Percentiles rank a stretch among this genome's conserved stretches.
phyloP scores from a whole-genome alignment of 2,113 vertebrate genomes.

The Gasterosteus nipponicus region DNA sequence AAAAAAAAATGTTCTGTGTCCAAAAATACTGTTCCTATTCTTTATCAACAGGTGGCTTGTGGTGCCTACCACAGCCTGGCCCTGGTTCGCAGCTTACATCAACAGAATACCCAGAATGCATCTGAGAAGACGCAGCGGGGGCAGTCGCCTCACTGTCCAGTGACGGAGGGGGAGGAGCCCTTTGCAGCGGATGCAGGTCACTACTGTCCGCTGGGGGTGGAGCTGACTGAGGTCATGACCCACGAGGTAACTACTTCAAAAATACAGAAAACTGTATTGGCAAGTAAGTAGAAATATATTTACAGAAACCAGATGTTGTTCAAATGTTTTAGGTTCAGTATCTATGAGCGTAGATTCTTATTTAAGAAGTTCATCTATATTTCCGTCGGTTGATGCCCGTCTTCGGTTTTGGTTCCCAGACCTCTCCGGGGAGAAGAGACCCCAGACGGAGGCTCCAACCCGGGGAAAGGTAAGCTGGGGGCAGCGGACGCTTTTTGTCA shows the following conservation, averaged over 20 bases:
- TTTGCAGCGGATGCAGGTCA: constrained; percentile 89
- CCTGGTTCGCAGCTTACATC: constrained; percentile 86
- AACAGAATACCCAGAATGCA: constrained; percentile 79
- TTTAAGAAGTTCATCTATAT: background rate
- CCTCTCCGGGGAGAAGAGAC: constrained; percentile 45
- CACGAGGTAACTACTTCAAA: constrained; percentile 44
- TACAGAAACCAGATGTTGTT: background rate
- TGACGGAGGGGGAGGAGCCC: constrained; percentile 88
- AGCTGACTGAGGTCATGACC: constrained; percentile 75
- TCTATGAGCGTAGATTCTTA: background rate
- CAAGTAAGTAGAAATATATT: no score
- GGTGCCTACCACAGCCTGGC: constrained; percentile 94
- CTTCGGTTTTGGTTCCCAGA: constrained; percentile 52
- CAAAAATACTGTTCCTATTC: constrained; percentile 6
- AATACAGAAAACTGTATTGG: background rate
- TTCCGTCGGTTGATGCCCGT: background rate
- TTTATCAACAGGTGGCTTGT: constrained; percentile 83
- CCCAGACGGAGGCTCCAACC: constrained; percentile 37
- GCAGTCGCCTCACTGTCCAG: constrained; percentile 86
- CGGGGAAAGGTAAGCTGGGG: constrained; percentile 35
- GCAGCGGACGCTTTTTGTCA: constrained; percentile 20
- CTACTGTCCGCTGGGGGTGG: constrained; percentile 93
- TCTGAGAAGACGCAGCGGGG: constrained; percentile 87
- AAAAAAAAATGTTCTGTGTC: background rate
- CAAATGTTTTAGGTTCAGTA: background rate